Evolutionary conservation across 2,113 vertebrate genomes (phyloP), one percentile per base, ranked within the genome.

Genomic region (Notothenia rossii): DNA sequence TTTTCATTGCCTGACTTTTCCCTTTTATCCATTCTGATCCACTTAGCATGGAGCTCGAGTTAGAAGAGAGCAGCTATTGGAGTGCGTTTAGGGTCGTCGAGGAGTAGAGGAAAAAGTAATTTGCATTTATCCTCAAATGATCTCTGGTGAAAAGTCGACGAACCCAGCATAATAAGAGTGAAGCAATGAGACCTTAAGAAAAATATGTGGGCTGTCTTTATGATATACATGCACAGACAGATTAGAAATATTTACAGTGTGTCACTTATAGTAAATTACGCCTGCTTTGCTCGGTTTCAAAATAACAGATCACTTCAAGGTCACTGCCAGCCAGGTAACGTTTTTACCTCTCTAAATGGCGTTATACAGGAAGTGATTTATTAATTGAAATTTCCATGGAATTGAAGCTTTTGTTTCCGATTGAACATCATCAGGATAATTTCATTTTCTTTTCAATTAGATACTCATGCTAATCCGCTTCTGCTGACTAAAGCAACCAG

Each of bases 1-100:
- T 72, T 86, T 87, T 79, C 64, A 75, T 77, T 64, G 71, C 83
- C 72, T 17, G 68, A 78, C 79, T 84, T 84, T 86, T 3, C 60
- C 81, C 70, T 81, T 89, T 78, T 65, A 84, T 81, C 82, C 83
- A 70, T 79, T 86, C 59, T 88, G 85, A 85, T 88, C 83, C 74
- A 86, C 68, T 91, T 81, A 77, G 73, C 72, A 78, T 49, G 67
- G 81, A 85, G 86, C 54, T 68, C 10, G 11, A 48, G 48, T 7
- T 58, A 45, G 40, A 56, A 33, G 75, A 55, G 75, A 80, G 56
- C 56, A 61, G 79, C 18, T 54, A 68, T 76, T 51, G 53, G 58
- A 82, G 61, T 49, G 60, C 68, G 85, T 82, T 58, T 77, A 74
- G 68, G 67, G 85, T 72, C 59, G 12, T 33, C 10, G 4, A 50